Evolutionary conservation across 2,113 vertebrate species (phyloP).

Genomic region (Brachyhypopomus gauderio): DNA sequence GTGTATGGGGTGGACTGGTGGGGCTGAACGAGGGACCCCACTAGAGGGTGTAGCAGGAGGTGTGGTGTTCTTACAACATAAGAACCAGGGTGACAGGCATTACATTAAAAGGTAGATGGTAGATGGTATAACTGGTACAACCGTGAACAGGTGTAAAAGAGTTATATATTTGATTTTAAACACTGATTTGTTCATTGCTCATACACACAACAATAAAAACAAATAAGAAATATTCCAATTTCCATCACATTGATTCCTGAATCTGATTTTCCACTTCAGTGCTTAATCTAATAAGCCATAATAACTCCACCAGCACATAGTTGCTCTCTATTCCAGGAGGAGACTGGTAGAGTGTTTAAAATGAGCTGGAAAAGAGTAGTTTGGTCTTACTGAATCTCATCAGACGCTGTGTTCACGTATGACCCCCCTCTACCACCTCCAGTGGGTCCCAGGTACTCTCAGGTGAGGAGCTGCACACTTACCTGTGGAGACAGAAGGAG

Average conservation of each 20-base stretch:
- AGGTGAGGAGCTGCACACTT: constrained; percentile 5
- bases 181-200: no score
- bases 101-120: no score
- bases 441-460: neutral
- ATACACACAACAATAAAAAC: neutral
- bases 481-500: neutral
- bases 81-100: no score
- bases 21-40: no score
- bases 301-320: neutral
- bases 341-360: neutral
- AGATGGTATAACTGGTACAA: no score
- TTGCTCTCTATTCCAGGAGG: neutral
- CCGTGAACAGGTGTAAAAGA: no score
- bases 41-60: no score
- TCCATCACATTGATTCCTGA: neutral
- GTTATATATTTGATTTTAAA: no score
- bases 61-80: no score
- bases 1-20: no score
- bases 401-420: neutral
- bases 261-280: neutral
- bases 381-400: constrained; percentile 1
- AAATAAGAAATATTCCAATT: neutral
- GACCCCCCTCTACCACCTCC: neutral
- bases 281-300: neutral
- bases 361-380: neutral